phyloP scores from a whole-genome alignment of 2,797 vertebrate genomes.

The Glossophaga mutica region DNA sequence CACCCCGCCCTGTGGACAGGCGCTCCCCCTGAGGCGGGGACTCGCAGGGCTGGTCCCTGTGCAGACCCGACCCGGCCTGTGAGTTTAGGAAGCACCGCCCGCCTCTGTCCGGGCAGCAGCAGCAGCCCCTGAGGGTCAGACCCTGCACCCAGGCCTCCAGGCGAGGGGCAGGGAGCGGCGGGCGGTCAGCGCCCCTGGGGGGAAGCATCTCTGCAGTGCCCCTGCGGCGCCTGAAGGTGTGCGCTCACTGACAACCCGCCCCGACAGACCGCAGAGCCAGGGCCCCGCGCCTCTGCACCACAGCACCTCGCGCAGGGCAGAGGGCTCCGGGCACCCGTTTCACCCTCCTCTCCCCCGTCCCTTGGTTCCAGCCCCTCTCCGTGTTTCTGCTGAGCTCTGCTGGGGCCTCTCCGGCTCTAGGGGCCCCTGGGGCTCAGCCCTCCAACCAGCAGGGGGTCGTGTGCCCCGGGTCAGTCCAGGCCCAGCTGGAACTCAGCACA shows the following conservation, averaged over 20 bases:
- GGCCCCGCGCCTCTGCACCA: neutral
- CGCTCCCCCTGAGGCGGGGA: neutral
- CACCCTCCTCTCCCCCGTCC: neutral
- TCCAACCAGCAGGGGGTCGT: neutral
- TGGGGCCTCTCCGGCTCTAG: neutral
- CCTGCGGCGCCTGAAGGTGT: neutral
- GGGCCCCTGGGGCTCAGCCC: neutral
- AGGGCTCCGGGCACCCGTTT: neutral
- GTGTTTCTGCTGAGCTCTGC: neutral
- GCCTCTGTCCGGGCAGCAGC: neutral
- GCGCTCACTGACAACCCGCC: neutral
- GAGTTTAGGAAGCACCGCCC: neutral
- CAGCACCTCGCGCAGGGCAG: neutral
- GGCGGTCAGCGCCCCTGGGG: neutral
- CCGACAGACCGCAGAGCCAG: neutral
- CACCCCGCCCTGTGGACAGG: neutral
- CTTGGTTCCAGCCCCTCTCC: neutral
- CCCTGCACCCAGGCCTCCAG: neutral
- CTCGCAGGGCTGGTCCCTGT: neutral
- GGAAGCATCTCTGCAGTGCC: conserved; percentile 7
- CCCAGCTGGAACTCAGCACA: neutral
- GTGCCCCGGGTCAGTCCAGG: neutral
- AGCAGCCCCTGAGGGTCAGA: neutral
- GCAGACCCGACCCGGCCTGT: neutral
- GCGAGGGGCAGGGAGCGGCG: neutral